These are phyloP conservation scores for Romanogobio albipinnatus DNA, from an alignment of 2,113 vertebrate genomes.

Conservation along the genomic window DNA sequence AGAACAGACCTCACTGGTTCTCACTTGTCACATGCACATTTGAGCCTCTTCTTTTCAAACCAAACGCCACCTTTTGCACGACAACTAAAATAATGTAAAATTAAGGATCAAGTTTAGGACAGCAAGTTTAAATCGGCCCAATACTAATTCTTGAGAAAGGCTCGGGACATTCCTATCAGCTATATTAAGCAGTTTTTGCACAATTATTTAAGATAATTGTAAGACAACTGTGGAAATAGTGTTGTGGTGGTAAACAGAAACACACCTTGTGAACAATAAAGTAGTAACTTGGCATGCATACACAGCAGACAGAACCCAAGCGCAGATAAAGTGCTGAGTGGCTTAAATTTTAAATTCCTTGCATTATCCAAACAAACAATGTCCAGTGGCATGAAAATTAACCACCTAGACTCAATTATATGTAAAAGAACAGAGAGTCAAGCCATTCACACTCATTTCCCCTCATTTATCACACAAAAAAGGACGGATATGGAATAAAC, in stretches of 20 bases:
- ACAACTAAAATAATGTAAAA: no score
- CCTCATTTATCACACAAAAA: conserved; percentile 45
- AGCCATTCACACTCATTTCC: conserved; percentile 46
- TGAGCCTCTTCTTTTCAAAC: no score
- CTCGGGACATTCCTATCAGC: not conserved
- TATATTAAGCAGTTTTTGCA: not conserved
- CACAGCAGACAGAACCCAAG: not conserved
- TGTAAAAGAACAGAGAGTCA: not conserved
- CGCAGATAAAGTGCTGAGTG: no score
- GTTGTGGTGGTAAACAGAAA: not conserved
- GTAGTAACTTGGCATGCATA: no score
- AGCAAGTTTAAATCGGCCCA: no score
- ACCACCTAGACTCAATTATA: not conserved
- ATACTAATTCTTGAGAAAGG: no score
- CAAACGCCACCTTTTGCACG: no score
- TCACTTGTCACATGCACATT: no score
- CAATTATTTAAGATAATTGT: not conserved
- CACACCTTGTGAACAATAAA: not conserved
- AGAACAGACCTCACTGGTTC: no score
- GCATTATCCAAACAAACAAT: not conserved
- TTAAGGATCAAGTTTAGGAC: no score
- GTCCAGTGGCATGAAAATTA: conserved; percentile 39
- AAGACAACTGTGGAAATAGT: not conserved
- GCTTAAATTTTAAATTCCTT: not conserved
- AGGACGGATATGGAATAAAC: conserved; percentile 42